Evolutionary conservation across 2,113 vertebrate genomes (phyloP), one percentile per base, ranked within the genome.

Genomic region (Sorex araneus): DNA sequence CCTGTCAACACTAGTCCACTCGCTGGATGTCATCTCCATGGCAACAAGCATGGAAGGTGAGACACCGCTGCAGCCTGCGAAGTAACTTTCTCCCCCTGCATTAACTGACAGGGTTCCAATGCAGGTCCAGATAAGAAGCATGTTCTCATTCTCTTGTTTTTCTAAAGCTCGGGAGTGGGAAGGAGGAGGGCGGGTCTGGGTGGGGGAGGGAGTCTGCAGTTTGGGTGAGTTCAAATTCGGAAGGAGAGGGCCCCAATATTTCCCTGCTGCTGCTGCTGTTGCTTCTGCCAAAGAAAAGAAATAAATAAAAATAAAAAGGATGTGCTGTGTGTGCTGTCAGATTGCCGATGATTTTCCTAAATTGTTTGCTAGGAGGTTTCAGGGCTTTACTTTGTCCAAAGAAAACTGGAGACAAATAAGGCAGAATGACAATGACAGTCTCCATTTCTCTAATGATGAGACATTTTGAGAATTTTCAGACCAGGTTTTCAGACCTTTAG

Each of bases 341-440:
- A 81, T 97, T 97, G 94, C 76, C 84, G 91, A 97, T 97, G 97
- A 94, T 91, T 96, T 84, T 94, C 96, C 96, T 93, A 93, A 97
- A 96, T 88, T 30, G 81, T 88, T 96, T 93, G 92, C 94, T 88
- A 96, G 97, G 97, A 97, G 96, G 91, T 97, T 97, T 97, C 96
- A 95, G 96, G 81, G 94, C 89, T 94, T 90, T 82, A 89, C 91
- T 92, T 91, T 69, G 86, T 3, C 94, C 85, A 32, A 74, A 92
- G 82, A 64, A 77, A 82, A 63, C 8, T 74, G 80, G 84, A 92
- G 94, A 77, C 81, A 94, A 92, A 91, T 71, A 82, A 89, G 66
- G 73, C 87, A 94, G 87, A 95, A 89, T 9, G 45, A 36, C 70
- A 75, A 88, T 27, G 83, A 87, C 77, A 94, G 92, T 95, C 93